These are phyloP conservation scores for Morone saxatilis DNA, from an alignment of 2,113 vertebrate genomes.

Conservation along the genomic window DNA sequence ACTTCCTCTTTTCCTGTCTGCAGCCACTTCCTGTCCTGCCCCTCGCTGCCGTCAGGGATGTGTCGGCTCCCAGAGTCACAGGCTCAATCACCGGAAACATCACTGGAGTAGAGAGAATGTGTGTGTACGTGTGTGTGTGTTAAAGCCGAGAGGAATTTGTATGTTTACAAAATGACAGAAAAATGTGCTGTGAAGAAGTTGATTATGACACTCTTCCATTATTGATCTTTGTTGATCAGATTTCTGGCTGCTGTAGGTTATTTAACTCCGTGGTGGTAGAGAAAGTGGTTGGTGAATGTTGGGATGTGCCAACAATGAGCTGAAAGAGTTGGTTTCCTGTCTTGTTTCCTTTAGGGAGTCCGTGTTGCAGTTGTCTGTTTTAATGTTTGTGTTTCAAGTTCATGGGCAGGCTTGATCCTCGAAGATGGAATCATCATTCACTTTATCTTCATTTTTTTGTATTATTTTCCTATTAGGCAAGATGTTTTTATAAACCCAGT, in stretches of 20 bases:
- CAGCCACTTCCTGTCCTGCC: constrained; percentile 73
- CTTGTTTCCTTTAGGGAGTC: constrained; percentile 16
- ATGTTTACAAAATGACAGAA: constrained; percentile 16
- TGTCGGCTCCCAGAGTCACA: constrained; percentile 56
- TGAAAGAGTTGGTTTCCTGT: constrained; percentile 42
- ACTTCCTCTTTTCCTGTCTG: constrained; percentile 81
- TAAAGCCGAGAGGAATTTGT: not conserved
- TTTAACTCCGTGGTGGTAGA: not conserved
- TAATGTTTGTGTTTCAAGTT: constrained; percentile 37
- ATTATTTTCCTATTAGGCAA: not conserved
- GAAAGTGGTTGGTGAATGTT: constrained; percentile 1
- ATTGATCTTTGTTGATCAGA: not conserved
- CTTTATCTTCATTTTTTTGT: not conserved
- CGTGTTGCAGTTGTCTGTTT: constrained; percentile 17
- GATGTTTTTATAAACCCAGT: constrained; percentile 10
- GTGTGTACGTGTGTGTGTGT: not conserved
- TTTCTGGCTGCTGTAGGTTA: not conserved
- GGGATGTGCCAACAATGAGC: constrained; percentile 16
- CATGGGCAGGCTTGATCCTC: constrained; percentile 11
- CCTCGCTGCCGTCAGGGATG: constrained; percentile 61
- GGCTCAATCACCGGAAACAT: constrained; percentile 73
- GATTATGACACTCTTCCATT: not conserved
- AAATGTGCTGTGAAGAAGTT: not conserved
- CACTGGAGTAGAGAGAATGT: not conserved
- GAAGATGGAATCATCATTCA: constrained; percentile 3